Base-by-base conservation (phyloP, 2,888 invertebrate genomes). In the Seira musarum region DNA sequence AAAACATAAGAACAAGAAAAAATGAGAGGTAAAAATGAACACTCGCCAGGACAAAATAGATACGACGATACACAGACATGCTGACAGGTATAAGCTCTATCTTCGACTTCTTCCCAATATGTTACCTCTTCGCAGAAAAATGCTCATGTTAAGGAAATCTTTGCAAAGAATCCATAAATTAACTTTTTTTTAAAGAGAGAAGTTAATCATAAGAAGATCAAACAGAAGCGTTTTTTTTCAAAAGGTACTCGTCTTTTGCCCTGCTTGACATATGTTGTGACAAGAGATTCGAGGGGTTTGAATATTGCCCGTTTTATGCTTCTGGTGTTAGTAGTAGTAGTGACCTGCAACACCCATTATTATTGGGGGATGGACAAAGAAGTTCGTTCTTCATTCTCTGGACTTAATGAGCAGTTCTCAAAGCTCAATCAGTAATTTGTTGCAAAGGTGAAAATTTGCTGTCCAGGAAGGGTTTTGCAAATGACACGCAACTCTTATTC, bases 361-460 rank as follows among this genome's bases (percentile, higher is more conserved):
- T 53, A n/a, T 3, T 30, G 8, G 30, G 30, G 53, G 3, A 3
- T 8, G 53, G 53, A 53, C 53, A 53, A 53, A 53, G 53, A 53
- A 53, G 13, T 2, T 2, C 53, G 3, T 13, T 8, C 53, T 53
- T 15, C 15, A 53, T 13, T 53, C 13, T 53, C 17, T 53, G n/a
- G 3, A 3, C 6, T 15, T 53, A 53, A 53, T 53, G 53, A 53
- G 3, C 53, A 53, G 53, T 53, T 53, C 6, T 3, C 2, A 53
- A 53, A 53, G 53, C 53, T 53, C 53, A 53, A 17, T 53, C 53
- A 53, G 53, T 53, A 53, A 53, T 53, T 53, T 53, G 53, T 53
- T 53, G 53, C 53, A 53, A 53, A 53, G 53, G 53, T 53, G 53
- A 53, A 53, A 53, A 53, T 53, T 53, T 53, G 53, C n/a, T n/a